Evolutionary conservation across 2,797 vertebrate genomes (phyloP).

Genomic region (Myotis daubentonii): DNA sequence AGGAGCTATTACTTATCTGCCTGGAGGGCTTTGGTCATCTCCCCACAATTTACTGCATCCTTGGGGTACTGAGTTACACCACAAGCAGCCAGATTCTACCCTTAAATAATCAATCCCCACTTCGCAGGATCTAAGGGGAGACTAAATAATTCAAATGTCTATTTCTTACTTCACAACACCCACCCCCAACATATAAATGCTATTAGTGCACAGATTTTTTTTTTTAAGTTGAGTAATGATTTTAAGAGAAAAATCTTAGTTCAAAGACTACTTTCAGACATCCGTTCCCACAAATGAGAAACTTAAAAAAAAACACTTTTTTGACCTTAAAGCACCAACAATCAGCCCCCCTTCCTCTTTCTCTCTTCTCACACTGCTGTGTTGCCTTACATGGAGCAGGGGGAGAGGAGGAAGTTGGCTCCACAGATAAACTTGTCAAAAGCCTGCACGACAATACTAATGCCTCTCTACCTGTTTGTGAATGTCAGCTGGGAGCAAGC

Average conservation of each 20-base stretch:
- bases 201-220: not conserved
- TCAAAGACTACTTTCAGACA: conserved; percentile 59
- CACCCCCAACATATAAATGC: not conserved
- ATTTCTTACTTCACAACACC: not conserved
- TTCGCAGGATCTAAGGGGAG: conserved; percentile 41
- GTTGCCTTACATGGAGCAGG: conserved; percentile 54
- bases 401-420: conserved; percentile 65
- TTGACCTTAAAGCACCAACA: conserved; percentile 67
- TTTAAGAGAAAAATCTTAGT: conserved; percentile 53
- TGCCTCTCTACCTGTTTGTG: conserved; percentile 79
- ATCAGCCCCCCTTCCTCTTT: not conserved
- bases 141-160: conserved; percentile 22
- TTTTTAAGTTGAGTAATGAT: not conserved
- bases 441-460: conserved; percentile 52
- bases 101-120: conserved; percentile 43
- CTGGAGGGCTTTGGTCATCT: conserved; percentile 62
- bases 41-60: conserved; percentile 53
- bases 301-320: conserved; percentile 22
- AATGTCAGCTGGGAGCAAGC: conserved; percentile 76
- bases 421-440: conserved; percentile 80
- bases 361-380: conserved; percentile 44
- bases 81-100: conserved; percentile 40
- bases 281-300: conserved; percentile 52
- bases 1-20: conserved; percentile 72
- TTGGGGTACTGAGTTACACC: not conserved